A percentile compares a stretch with the other conserved stretches of the same genome.
Conservation (phyloP, 2,113 vertebrate species). For the Elephas maximus region DNA sequence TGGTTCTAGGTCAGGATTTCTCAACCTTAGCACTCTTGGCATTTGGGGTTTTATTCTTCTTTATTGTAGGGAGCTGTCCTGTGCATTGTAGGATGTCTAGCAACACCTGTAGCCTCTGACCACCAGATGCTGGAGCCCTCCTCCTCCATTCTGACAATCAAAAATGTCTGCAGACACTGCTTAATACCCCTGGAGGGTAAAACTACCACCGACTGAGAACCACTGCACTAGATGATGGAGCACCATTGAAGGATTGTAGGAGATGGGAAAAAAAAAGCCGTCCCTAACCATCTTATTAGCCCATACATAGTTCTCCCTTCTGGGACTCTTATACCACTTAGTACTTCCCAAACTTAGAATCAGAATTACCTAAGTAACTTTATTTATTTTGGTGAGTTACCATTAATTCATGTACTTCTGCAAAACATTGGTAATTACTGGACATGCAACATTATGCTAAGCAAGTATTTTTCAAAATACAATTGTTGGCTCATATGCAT, state of each 20-base stretch:
- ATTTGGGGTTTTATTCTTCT: slow-evolving; percentile 24
- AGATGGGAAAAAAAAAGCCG: not conserved
- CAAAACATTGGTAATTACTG: not conserved
- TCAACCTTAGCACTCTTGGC: not conserved
- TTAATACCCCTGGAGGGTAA: no score
- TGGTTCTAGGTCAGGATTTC: not conserved
- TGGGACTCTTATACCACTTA: slow-evolving; percentile 29
- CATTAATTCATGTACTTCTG: not conserved
- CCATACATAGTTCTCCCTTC: not conserved
- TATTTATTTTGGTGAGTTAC: not conserved
- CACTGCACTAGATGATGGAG: not conserved
- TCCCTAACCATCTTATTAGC: not conserved
- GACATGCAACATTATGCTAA: not conserved
- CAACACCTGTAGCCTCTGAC: not conserved
- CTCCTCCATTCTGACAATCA: not conserved
- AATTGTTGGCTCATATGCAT: not conserved
- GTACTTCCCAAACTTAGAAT: slow-evolving; percentile 43
- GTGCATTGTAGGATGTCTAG: not conserved
- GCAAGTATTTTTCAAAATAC: slow-evolving; percentile 25
- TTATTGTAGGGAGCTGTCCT: not conserved
- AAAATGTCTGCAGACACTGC: not conserved
- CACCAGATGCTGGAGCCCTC: not conserved
- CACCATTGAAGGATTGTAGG: not conserved
- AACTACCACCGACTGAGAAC: not conserved
- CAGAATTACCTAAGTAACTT: slow-evolving; percentile 6